Evolutionary conservation across 2,113 vertebrate genomes (phyloP), one percentile per base, ranked within the genome.

Genomic region (Craseonycteris thonglongyai): DNA sequence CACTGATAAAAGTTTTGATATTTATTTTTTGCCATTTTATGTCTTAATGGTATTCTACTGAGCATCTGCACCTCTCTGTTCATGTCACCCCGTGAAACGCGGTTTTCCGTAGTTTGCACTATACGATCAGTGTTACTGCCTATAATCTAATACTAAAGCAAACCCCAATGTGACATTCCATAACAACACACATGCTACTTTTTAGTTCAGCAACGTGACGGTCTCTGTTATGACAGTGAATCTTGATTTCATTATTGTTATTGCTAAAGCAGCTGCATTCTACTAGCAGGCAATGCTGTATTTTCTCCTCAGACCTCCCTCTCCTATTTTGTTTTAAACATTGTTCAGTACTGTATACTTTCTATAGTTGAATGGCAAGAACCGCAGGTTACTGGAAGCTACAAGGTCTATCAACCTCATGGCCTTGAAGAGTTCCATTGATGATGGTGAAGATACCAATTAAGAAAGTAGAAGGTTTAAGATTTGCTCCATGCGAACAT

Each of bases 21-120:
- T 99, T 99, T 99, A 99, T 99, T 99, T 99, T 99, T 99, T 99
- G 99, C 99, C 99, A 99, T 99, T 99, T 99, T 99, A 99, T 99
- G 99, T 99, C 99, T 99, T 99, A 99, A 99, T 99, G 99, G 99
- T 99, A 99, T 99, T 98, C 99, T 99, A 99, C 98, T 99, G 99
- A 99, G 99, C 98, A 98, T 99, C 98, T 98, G 99, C 99, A 98
- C 99, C 99, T 99, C 99, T 99, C 98, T 98, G 97, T 98, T 99
- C 99, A 98, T 99, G 99, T 99, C 98, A 99, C 98, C 98, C 97
- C 97, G 98, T 98, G 98, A 98, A 98, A 99, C 98, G 93, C 98
- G 98, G 98, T 99, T 98, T 98, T 98, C 98, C 99, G 99, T 99
- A 99, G 99, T 99, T 99, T 99, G 99, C 99, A 99, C 99, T 99